Conservation (phyloP, 1,140 invertebrate genomes). For the Drosophila pandora region DNA sequence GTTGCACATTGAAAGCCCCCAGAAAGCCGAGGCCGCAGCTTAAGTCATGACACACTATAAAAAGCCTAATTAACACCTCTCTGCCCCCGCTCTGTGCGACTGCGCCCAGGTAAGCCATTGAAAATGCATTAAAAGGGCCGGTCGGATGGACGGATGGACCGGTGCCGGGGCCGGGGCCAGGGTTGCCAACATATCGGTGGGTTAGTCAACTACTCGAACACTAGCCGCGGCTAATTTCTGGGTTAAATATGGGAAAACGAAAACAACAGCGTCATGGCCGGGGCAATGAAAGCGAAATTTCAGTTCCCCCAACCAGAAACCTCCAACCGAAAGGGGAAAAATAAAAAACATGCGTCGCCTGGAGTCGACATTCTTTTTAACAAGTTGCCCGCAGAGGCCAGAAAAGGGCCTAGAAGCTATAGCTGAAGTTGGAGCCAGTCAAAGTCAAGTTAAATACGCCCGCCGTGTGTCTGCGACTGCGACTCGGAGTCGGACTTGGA, state of each 20-base stretch:
- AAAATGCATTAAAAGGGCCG: conserved; percentile 56
- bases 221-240: conserved; percentile 65
- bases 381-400: conserved; percentile 66
- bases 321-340: conserved; percentile 1
- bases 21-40: conserved; percentile 13
- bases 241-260: conserved; percentile 68
- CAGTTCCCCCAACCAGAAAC: conserved; percentile 10
- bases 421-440: conserved; percentile 31
- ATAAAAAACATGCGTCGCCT: conserved; percentile 67
- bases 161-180: background rate
- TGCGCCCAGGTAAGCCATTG: conserved; percentile 31
- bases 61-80: conserved; percentile 76
- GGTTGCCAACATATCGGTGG: conserved; percentile 9
- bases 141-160: background rate
- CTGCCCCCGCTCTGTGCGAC: background rate
- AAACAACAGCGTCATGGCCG: conserved; percentile 63
- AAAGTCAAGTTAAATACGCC: conserved; percentile 79
- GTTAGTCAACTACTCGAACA: conserved; percentile 3
- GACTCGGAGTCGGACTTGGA: background rate
- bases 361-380: conserved; percentile 80
- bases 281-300: conserved; percentile 76
- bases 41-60: conserved; percentile 54
- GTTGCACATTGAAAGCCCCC: conserved; percentile 24
- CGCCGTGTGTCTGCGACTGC: conserved; percentile 52
- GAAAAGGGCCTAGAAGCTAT: conserved; percentile 53